These are phyloP conservation scores for Argya squamiceps DNA, from an alignment of 2,797 vertebrate species.

Conservation along the genomic window DNA sequence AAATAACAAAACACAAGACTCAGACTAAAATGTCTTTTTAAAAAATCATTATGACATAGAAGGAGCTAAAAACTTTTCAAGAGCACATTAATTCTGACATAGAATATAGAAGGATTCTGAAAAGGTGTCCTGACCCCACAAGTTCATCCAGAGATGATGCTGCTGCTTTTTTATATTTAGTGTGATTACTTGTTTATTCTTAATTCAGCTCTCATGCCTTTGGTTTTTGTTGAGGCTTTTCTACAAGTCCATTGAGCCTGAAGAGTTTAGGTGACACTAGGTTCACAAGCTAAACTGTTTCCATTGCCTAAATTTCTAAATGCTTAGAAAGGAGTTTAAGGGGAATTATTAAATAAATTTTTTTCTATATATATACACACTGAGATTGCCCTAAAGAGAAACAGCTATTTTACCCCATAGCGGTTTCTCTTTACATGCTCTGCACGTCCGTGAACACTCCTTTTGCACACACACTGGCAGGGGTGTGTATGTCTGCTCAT, in stretches of 20 bases:
- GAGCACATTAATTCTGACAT: background rate
- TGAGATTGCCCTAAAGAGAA: background rate
- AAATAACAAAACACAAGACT: background rate
- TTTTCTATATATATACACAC: background rate
- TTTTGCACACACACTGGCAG: background rate
- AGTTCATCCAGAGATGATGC: background rate
- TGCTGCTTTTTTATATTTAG: background rate
- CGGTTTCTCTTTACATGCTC: background rate
- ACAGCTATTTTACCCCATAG: background rate
- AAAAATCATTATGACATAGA: background rate
- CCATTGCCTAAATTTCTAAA: background rate
- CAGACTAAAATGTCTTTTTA: background rate
- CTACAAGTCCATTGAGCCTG: background rate
- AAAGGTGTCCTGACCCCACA: background rate
- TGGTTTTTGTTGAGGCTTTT: background rate
- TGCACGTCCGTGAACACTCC: fast-evolving
- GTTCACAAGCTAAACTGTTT: background rate
- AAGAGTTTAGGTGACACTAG: background rate
- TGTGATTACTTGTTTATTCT: background rate
- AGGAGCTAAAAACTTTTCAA: background rate
- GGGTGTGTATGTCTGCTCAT: background rate
- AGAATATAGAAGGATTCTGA: background rate
- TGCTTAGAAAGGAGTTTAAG: background rate
- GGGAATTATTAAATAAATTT: too few species aligned
- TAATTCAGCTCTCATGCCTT: background rate